phyloP scores from a whole-genome alignment of 2,113 vertebrate genomes.

The Megaceryle torquata region DNA sequence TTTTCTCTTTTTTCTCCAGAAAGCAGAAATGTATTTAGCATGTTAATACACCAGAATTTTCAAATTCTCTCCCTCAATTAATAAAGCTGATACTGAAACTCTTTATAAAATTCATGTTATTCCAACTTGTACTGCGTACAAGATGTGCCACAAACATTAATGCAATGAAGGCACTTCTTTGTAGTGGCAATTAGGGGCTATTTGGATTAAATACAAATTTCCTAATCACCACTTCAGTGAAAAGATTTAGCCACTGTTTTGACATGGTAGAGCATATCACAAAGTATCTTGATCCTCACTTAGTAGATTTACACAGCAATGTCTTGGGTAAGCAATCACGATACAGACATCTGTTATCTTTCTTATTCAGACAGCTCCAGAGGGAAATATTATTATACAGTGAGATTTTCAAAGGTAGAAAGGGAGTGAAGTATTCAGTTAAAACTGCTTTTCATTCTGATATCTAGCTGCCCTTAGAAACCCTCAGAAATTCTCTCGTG shows the following conservation, averaged over 20 bases:
- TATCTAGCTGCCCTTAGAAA: not conserved
- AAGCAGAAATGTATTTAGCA: not conserved
- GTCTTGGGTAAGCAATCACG: slow-evolving; percentile 16
- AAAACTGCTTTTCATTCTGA: slow-evolving; percentile 12
- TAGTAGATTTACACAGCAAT: slow-evolving; percentile 32
- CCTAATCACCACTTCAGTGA: slow-evolving; percentile 26
- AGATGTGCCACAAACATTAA: slow-evolving; percentile 8
- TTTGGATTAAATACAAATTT: slow-evolving; percentile 52
- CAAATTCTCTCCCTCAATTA: not conserved
- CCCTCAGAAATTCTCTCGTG: slow-evolving; percentile 1
- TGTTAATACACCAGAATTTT: not conserved
- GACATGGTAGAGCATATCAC: slow-evolving; percentile 11
- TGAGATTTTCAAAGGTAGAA: slow-evolving; percentile 30
- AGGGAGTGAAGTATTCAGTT: slow-evolving; percentile 8
- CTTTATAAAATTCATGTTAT: not conserved
- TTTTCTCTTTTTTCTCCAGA: no score
- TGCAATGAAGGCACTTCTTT: slow-evolving; percentile 23
- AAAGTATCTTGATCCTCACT: slow-evolving; percentile 38
- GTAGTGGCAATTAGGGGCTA: slow-evolving; percentile 14
- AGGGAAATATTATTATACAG: slow-evolving; percentile 34
- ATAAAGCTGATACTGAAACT: not conserved
- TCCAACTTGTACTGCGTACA: not conserved
- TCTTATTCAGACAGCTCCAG: slow-evolving; percentile 49
- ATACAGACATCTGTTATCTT: slow-evolving; percentile 40
- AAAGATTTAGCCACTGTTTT: slow-evolving; percentile 37